These are phyloP conservation scores for Drosophila multiciliata DNA, from an alignment of 2,888 invertebrate species.

Conservation along the genomic window DNA sequence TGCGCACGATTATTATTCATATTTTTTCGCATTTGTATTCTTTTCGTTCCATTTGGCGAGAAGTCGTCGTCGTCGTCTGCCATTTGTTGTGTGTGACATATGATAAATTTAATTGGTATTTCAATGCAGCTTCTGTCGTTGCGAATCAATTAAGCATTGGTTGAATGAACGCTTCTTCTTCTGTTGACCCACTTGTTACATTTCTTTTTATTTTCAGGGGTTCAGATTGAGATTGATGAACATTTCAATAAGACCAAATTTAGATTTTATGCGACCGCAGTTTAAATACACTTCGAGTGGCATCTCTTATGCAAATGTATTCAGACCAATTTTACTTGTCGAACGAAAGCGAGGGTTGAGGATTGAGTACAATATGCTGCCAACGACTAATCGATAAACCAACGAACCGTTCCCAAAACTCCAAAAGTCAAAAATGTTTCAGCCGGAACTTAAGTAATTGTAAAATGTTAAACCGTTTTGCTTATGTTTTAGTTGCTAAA, in stretches of 20 bases:
- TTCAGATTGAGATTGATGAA: slow-evolving; percentile 59
- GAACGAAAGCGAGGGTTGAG: slow-evolving; percentile 31
- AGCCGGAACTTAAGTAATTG: slow-evolving; percentile 66
- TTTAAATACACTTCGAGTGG: background rate
- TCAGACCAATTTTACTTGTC: slow-evolving; percentile 40
- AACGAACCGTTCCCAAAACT: slow-evolving; percentile 14
- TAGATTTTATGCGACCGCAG: slow-evolving; percentile 26
- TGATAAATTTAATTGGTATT: slow-evolving; percentile 69
- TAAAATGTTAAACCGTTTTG: slow-evolving; percentile 65
- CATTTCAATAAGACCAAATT: slow-evolving; percentile 44
- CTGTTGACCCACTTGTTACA: slow-evolving; percentile 53
- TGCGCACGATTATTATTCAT: slow-evolving; percentile 60
- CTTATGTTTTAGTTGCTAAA: slow-evolving; percentile 59
- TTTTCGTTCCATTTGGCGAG: slow-evolving; percentile 48
- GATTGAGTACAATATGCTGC: slow-evolving; percentile 24
- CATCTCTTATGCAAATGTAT: slow-evolving; percentile 58
- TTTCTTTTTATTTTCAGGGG: background rate
- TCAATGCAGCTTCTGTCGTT: slow-evolving; percentile 24
- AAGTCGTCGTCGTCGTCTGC: slow-evolving; percentile 33
- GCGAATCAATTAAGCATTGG: slow-evolving; percentile 64
- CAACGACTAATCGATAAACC: slow-evolving; percentile 5
- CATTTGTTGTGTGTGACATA: slow-evolving; percentile 50
- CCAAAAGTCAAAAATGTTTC: slow-evolving; percentile 35
- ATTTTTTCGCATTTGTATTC: slow-evolving; percentile 50
- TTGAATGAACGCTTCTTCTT: slow-evolving; percentile 45